A percentile compares a stretch with the other conserved stretches of the same genome.
Evolutionary conservation across 2,797 vertebrate species (phyloP).

Genomic region (Carcharodon carcharias): DNA sequence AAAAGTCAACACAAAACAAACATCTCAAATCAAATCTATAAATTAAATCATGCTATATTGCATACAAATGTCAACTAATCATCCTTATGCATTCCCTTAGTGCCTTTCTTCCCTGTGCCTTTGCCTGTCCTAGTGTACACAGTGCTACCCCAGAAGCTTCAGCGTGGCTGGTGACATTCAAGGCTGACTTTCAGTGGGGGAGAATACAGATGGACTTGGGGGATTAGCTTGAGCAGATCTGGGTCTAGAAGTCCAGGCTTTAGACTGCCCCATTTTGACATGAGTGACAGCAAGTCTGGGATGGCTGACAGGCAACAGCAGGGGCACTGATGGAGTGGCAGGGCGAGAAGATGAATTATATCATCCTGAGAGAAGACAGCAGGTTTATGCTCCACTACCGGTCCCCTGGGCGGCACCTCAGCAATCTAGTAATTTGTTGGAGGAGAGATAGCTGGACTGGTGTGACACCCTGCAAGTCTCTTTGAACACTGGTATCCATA

Average conservation of each 20-base stretch:
- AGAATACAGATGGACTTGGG: neutral
- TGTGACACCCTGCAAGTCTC: no score
- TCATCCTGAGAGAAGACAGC: neutral
- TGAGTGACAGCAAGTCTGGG: neutral
- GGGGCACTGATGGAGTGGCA: neutral
- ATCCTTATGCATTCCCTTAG: neutral
- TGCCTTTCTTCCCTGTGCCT: neutral
- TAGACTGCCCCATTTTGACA: neutral
- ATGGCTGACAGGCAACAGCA: neutral
- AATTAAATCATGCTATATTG: neutral
- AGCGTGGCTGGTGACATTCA: neutral
- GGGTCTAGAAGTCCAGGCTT: neutral
- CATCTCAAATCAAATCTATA: neutral
- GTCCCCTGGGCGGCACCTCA: neutral
- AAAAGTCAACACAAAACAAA: neutral
- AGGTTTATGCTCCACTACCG: neutral
- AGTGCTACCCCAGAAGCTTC: neutral
- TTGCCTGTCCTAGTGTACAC: neutral
- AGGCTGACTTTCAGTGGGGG: neutral
- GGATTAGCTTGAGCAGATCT: neutral
- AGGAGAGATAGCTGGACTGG: no score
- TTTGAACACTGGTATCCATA: no score
- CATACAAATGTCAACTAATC: neutral
- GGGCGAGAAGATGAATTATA: neutral
- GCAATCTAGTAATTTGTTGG: neutral